Base-by-base conservation (phyloP, 2,888 invertebrate genomes). In the Galerucella calmariensis region DNA sequence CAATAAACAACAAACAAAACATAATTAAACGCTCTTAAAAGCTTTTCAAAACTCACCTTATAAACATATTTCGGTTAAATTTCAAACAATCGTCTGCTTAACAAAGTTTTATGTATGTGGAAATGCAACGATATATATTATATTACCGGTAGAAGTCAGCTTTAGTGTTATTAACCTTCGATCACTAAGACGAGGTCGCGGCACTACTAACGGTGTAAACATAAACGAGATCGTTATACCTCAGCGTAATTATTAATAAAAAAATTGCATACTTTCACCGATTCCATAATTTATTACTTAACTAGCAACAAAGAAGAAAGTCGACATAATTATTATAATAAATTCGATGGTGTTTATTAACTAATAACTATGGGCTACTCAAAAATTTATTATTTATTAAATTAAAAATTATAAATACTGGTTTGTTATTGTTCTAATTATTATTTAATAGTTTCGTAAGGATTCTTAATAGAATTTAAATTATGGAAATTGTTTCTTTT, bases 191-290 rank as follows among this genome's bases (percentile, higher is more conserved):
- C 46, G 48, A 48, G 48, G 48, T 48, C 48, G 14, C 14, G 48
- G 11, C 48, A 48, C 48, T 48, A 48, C 56, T 56, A 56, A 56
- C 56, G 16, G 56, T 56, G 16, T 20, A 56, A 56, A 20, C 16
- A 56, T 56, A 56, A 56, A 20, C 51, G 51, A 14, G 6, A 51
- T 51, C 3, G 48, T 48, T 48, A 16, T 4, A 6, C n/a, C 56
- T 16, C 56, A 11, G 20, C 16, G 9, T 20, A 56, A 56, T 16
- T 9, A 56, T 56, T 56, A 56, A 20, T 56, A 56, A 20, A 20
- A 20, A 16, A 16, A 56, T 56, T 56, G 10, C 56, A 56, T 20
- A 56, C 56, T 56, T 56, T 56, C 56, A 56, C 56, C 56, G 16
- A 20, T 56, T 56, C 56, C 20, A 56, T 56, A 16, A 56, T 56